Base-by-base conservation (phyloP, 2,888 invertebrate genomes). In the Drosophila barbarae region DNA sequence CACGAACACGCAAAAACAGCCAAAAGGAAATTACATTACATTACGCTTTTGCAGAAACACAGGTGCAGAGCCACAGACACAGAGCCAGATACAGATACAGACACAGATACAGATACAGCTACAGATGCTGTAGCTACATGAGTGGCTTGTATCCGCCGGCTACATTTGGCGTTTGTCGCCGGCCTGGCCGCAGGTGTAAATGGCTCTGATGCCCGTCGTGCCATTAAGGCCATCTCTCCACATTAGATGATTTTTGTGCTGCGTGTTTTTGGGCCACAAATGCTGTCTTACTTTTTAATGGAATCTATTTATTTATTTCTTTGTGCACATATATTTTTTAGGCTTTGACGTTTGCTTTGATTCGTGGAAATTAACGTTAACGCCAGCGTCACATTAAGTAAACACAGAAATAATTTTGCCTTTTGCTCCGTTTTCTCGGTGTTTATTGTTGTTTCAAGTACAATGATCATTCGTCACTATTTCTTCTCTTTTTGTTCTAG, bases 211-310 rank as follows among this genome's bases (percentile, higher is more conserved):
- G 47, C 38, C 38, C 50, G 23, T n/a, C 46, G 23, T 28, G 57
- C 69, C 78, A 68, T 84, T 79, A 58, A 66, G 68, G 74, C 69
- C 83, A 73, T 76, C 71, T 78, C 60, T 74, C 69, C 64, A 76
- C 79, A 69, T 78, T 70, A 70, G 51, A 70, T 71, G 67, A 66
- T 78, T 63, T 57, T 47, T 26, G 30, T 9, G 32, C 44, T 57
- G 42, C 13, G 39, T 32, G 42, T 47, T 49, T 26, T 28, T 42
- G 12, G 53, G 65, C 63, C 54, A 46, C 63, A 56, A 72, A 59
- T 78, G 69, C 76, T 61, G 63, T 72, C 32, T 55, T 35, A 41
- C 44, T 58, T 63, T 52, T 61, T 38, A 53, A 56, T 56, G 50
- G 56, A 58, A 76, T 69, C 66, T 65, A 74, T 72, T 70, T 72